A percentile compares a stretch with the other conserved stretches of the same genome.
Evolutionary conservation across 2,888 invertebrate genomes (phyloP).

Genomic region (Drosophila tanythrix): DNA sequence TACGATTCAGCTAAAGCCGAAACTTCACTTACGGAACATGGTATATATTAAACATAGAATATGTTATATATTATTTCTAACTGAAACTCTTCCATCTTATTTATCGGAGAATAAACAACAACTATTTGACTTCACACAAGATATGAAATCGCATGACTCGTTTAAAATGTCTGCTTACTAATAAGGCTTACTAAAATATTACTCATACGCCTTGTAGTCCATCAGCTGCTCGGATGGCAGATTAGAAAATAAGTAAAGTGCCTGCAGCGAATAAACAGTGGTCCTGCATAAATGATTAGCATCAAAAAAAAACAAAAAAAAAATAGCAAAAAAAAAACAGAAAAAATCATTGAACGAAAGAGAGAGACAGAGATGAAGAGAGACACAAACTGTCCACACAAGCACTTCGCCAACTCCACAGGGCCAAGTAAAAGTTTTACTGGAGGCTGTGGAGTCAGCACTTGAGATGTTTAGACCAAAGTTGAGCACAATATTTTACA

Average conservation of each 20-base stretch:
- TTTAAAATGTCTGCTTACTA: not conserved
- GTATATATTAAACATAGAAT: not conserved
- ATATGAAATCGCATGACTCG: not conserved
- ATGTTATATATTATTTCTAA: not conserved
- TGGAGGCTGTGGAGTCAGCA: constrained; percentile 27
- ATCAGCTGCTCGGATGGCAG: constrained; percentile 28
- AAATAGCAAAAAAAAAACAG: no score
- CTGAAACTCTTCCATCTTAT: not conserved
- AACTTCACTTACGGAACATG: not conserved
- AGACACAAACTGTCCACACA: constrained; percentile 26
- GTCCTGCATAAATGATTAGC: constrained; percentile 40
- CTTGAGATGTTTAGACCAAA: constrained; percentile 31
- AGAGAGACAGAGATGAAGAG: not conserved
- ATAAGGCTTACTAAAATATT: constrained; percentile 12
- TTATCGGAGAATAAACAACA: not conserved
- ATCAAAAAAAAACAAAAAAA: constrained; percentile 12
- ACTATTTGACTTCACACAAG: not conserved
- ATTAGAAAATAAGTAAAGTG: constrained; percentile 23
- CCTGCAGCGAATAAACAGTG: constrained; percentile 31
- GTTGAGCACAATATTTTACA: constrained; percentile 71
- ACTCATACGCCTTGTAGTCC: constrained; percentile 31
- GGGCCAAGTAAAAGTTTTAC: constrained; percentile 25
- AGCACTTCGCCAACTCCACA: constrained; percentile 28
- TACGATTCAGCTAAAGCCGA: not conserved
- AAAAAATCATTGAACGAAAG: not conserved